Base-by-base conservation (phyloP, 2,113 vertebrate genomes). In the Gila orcuttii region DNA sequence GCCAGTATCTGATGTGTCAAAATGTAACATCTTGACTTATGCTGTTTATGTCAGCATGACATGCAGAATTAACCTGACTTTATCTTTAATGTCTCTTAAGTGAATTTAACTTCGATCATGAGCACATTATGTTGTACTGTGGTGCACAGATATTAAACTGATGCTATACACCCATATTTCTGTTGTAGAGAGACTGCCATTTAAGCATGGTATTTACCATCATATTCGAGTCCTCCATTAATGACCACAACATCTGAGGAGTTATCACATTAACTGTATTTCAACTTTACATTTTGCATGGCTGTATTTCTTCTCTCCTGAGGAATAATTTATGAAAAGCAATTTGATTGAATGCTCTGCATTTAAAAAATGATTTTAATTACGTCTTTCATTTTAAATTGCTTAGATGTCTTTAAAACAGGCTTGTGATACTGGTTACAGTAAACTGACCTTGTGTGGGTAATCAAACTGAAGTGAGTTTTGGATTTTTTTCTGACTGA, bases 231-330 rank as follows among this genome's bases (percentile, higher is more conserved):
- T 55, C 74, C 47, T 77, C 59, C 23, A 36, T 15, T 42, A 85
- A 6, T 66, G 23, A 1, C 28, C 5, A 50, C 59, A 33, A 52
- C 45, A 13, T 64, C 28, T 76, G 10, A 11, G 6, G 8, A 10
- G 60, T 52, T 64, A 28, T 25, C 59, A 64, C 2, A 19, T 21
- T 33, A 25, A 57, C 77, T 25, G 12, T 69, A 2, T 66, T 59
- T 83, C 10, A 21, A n/a, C 17, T 25, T 71, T 1, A 21, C n/a
- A 33, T 23, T 55, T 81, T 57, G 52, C 50, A 79, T 60, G 62
- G 39, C 73, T 57, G 84, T 12, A 84, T 62, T 52, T 88, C 55
- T 86, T 25, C 82, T 84, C 23, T 52, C 59, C 28, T 28, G 11
- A 31, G 42, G 55, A 57, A 42, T 66, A 1, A 11, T 71, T 45